Conservation (phyloP, 2,113 vertebrate genomes). For the Triplophysa dalaica region DNA sequence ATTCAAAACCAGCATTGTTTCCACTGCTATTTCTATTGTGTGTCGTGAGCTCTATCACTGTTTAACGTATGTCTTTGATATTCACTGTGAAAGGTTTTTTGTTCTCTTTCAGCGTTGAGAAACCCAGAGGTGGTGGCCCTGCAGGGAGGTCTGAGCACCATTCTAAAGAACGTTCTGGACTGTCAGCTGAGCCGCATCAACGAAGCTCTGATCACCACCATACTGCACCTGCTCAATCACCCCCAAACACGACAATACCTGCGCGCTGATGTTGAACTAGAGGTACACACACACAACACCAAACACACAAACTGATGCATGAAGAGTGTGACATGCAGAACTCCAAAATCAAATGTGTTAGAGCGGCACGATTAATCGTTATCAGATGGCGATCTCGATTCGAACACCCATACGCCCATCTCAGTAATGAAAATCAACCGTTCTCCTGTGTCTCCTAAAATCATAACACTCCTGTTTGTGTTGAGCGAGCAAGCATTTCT, state of each 20-base stretch:
- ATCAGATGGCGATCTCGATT: too few species aligned
- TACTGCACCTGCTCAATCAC: constrained; percentile 90
- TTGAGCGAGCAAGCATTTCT: too few species aligned
- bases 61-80: not conserved
- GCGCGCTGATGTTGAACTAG: constrained; percentile 83
- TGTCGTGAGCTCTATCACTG: not conserved
- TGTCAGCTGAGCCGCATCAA: constrained; percentile 88
- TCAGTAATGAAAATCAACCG: too few species aligned
- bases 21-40: too few species aligned
- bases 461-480: too few species aligned
- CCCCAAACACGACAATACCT: constrained; percentile 85
- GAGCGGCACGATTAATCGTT: too few species aligned
- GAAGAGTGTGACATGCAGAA: too few species aligned
- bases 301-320: not conserved
- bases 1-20: too few species aligned
- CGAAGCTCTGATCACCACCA: constrained; percentile 86
- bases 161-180: constrained; percentile 88
- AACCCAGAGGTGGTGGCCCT: constrained; percentile 87
- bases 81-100: not conserved
- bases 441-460: too few species aligned
- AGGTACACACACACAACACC: constrained; percentile 67
- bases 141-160: constrained; percentile 84
- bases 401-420: too few species aligned
- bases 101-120: constrained; percentile 75
- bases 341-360: too few species aligned